Percentiles rank a stretch among this genome's conserved stretches.
phyloP scores from a whole-genome alignment of 2,888 invertebrate species.

The Protophormia terraenovae region DNA sequence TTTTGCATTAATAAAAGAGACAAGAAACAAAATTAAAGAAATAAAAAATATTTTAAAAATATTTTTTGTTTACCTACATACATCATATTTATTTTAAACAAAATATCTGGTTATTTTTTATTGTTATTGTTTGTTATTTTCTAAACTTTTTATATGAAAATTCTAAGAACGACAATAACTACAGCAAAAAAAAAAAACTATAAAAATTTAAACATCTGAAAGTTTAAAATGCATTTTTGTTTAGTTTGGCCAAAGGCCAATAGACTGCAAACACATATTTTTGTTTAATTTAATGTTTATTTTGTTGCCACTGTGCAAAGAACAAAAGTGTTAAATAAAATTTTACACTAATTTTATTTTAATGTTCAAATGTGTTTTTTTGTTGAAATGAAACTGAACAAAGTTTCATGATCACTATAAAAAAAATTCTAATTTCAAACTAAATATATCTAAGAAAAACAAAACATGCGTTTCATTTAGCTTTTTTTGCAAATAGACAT shows the following conservation, averaged over 20 bases:
- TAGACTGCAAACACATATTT: constrained; percentile 22
- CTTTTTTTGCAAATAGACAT: not conserved
- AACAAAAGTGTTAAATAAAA: not conserved
- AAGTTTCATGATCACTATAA: not conserved
- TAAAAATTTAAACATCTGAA: not conserved
- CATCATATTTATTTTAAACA: too few relatives aligned
- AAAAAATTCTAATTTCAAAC: not conserved
- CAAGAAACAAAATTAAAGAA: too few relatives aligned
- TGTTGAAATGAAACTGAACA: too few relatives aligned
- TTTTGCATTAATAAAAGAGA: too few relatives aligned
- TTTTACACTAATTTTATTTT: not conserved
- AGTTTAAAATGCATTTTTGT: constrained; percentile 33
- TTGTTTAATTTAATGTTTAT: not conserved
- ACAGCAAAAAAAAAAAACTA: constrained; percentile 3
- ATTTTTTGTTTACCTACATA: too few relatives aligned
- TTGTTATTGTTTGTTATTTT: too few relatives aligned
- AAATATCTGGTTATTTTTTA: too few relatives aligned
- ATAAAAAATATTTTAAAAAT: too few relatives aligned
- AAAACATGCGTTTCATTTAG: not conserved
- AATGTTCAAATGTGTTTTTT: not conserved
- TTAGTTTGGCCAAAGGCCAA: constrained; percentile 45
- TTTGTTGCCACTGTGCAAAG: not conserved
- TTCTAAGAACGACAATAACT: too few relatives aligned
- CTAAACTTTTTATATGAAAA: too few relatives aligned
- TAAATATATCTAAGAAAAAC: too few relatives aligned